phyloP scores from a whole-genome alignment of 2,888 invertebrate species.

The Volucella inanis region DNA sequence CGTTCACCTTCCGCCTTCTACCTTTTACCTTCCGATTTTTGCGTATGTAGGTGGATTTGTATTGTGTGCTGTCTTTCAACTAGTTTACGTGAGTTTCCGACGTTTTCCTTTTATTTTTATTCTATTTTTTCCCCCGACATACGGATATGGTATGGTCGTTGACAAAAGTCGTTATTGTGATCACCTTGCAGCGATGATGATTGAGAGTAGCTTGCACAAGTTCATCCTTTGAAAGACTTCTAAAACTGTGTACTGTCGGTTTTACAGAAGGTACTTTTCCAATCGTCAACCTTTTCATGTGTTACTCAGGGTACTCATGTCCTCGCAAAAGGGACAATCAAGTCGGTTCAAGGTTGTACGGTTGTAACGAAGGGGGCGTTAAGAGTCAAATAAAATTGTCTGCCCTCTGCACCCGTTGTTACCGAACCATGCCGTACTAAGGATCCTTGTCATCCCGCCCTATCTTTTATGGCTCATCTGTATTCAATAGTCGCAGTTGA shows the following conservation, averaged over 20 bases:
- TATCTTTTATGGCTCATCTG: constrained; percentile 60
- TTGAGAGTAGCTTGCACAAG: constrained; percentile 26
- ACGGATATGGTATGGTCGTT: constrained; percentile 6
- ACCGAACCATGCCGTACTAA: no score
- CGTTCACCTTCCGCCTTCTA: no score
- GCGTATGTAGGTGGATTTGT: background rate
- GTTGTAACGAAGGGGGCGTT: constrained; percentile 33
- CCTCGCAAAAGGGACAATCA: constrained; percentile 22
- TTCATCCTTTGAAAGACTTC: constrained; percentile 33
- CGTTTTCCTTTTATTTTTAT: background rate
- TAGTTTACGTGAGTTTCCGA: constrained; percentile 24
- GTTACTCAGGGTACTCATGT: constrained; percentile 12
- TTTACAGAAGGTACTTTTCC: constrained; percentile 23
- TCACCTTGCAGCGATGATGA: constrained; percentile 38
- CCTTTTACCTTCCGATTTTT: background rate
- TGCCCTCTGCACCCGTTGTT: background rate
- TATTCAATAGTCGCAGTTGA: constrained; percentile 60
- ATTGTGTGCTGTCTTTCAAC: background rate
- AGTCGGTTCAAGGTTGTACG: background rate
- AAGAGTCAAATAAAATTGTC: constrained; percentile 9
- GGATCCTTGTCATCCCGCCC: background rate
- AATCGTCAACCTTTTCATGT: constrained; percentile 44
- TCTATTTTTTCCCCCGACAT: background rate
- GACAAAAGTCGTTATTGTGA: constrained; percentile 31
- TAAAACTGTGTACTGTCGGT: constrained; percentile 55